phyloP scores from a whole-genome alignment of 2,113 vertebrate genomes.

The Mellivora capensis region DNA sequence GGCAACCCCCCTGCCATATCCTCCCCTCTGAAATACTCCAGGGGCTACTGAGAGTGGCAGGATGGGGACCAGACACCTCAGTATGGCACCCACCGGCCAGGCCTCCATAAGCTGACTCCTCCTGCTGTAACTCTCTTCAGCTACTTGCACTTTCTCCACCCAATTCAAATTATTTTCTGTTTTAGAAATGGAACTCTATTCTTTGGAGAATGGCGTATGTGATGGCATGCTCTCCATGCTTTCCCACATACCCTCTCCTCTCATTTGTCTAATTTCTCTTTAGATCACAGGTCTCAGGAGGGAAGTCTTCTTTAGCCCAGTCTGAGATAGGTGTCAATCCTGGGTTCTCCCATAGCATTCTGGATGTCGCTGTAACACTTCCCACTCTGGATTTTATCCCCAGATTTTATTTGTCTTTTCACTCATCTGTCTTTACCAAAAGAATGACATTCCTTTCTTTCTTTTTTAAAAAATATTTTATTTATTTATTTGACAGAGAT shows the following conservation, averaged over 20 bases:
- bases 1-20: too few relatives aligned
- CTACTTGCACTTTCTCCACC: not conserved
- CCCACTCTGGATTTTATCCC: not conserved
- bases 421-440: not conserved
- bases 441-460: not conserved
- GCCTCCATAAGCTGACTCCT: too few relatives aligned
- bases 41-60: not conserved
- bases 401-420: not conserved
- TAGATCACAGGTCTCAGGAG: not conserved
- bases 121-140: too few relatives aligned
- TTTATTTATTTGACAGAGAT: too few relatives aligned
- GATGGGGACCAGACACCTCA: not conserved
- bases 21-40: not conserved
- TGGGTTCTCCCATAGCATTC: not conserved
- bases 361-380: not conserved
- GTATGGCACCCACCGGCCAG: accelerated
- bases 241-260: not conserved
- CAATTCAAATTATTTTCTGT: not conserved
- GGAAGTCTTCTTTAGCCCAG: not conserved
- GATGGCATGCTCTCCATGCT: too few relatives aligned
- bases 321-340: not conserved
- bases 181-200: not conserved
- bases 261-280: not conserved
- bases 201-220: not conserved
- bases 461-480: too few relatives aligned